A percentile compares a stretch with the other conserved stretches of the same genome.
Conservation (phyloP, 2,113 vertebrate species). For the Hipposideros armiger region DNA sequence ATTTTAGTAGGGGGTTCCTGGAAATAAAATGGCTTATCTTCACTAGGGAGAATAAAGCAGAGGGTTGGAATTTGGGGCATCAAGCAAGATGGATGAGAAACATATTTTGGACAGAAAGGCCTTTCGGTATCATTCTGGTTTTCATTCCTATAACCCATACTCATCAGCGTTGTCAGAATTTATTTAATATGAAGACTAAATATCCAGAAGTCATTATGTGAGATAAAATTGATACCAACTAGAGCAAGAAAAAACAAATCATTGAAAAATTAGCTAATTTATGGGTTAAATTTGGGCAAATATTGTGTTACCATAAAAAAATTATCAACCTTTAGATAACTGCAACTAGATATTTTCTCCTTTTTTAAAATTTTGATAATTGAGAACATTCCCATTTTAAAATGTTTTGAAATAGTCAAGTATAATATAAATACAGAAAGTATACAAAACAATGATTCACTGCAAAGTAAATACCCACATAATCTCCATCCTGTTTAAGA, state of each 20-base stretch:
- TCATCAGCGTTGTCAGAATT: not conserved
- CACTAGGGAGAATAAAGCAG: conserved; percentile 24
- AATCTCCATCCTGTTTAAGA: not conserved
- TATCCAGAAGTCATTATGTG: not conserved
- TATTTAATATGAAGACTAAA: not conserved
- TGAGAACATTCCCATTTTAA: not conserved
- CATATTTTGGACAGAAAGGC: not conserved
- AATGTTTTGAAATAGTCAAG: not conserved
- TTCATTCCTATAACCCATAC: not conserved
- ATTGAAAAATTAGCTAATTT: not conserved
- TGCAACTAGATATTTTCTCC: not conserved
- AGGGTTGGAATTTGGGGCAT: conserved; percentile 21
- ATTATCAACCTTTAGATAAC: not conserved
- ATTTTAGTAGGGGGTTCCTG: conserved; percentile 68
- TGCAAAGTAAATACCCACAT: not conserved
- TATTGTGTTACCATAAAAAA: not conserved
- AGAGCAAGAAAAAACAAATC: not conserved
- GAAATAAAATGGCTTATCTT: conserved; percentile 55
- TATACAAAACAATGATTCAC: not conserved
- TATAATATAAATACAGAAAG: not conserved
- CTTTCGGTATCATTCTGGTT: not conserved
- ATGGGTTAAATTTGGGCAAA: not conserved
- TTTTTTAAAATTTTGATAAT: not conserved
- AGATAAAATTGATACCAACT: not conserved
- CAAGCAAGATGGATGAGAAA: not conserved